Conservation (phyloP, 2,113 vertebrate genomes). For the Prolemur simus region DNA sequence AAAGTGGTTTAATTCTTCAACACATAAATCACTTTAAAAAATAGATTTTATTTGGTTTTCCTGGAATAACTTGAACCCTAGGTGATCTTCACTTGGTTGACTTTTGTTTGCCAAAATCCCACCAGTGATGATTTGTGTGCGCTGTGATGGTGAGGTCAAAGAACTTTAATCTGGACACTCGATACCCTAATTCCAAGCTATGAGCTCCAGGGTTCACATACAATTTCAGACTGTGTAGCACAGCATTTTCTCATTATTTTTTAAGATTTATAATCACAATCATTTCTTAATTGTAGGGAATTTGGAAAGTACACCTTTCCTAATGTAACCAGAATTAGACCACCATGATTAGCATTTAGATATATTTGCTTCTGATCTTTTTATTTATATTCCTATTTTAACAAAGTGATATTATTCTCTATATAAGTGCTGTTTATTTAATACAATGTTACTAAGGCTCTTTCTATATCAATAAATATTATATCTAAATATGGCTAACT, state of each 20-base stretch:
- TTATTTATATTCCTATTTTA: not conserved
- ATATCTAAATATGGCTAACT: not conserved
- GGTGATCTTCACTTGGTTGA: not conserved
- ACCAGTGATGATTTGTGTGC: not conserved
- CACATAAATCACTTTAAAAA: not conserved
- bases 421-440: not conserved
- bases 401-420: not conserved
- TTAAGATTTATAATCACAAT: not conserved
- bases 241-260: not conserved
- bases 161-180: not conserved
- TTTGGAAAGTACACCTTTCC: conserved; percentile 15
- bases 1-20: not conserved
- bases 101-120: not conserved
- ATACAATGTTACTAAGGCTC: not conserved
- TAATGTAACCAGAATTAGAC: not conserved
- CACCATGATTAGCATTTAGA: not conserved
- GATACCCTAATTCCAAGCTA: not conserved
- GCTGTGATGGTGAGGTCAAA: not conserved
- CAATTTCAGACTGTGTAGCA: not conserved
- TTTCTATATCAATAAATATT: not conserved
- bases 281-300: not conserved
- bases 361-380: not conserved
- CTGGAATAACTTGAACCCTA: not conserved
- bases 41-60: not conserved
- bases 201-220: not conserved